A percentile compares a stretch with the other conserved stretches of the same genome.
phyloP scores from a whole-genome alignment of 1,140 invertebrate genomes.

The Megalonaias nervosa region DNA sequence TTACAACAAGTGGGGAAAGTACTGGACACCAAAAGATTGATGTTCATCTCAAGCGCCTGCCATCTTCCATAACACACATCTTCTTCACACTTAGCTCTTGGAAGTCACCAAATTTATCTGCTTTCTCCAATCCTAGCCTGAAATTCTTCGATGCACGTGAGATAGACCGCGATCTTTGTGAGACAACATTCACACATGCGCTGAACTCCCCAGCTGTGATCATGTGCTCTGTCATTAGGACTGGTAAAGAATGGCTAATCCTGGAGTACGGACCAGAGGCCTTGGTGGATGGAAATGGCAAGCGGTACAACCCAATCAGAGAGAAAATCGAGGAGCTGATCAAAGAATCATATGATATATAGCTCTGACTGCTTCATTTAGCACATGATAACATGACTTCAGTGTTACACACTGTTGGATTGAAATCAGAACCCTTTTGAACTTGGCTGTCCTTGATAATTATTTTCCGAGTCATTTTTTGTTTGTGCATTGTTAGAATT shows the following conservation, averaged over 20 bases:
- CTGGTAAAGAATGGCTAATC: slow-evolving; percentile 11
- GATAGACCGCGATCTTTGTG: slow-evolving; percentile 7
- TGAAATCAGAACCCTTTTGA: no score
- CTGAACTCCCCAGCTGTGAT: slow-evolving; percentile 16
- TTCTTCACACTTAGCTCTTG: slow-evolving; percentile 21
- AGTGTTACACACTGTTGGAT: no score
- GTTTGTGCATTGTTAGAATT: no score
- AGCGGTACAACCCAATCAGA: slow-evolving; percentile 17
- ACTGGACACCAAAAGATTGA: slow-evolving; percentile 14
- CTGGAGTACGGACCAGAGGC: slow-evolving; percentile 3
- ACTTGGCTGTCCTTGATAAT: no score
- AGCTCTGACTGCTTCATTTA: no score
- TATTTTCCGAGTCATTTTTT: no score
- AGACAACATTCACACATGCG: slow-evolving; percentile 10
- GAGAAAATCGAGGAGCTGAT: slow-evolving; percentile 5
- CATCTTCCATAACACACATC: slow-evolving; percentile 8
- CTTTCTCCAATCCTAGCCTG: slow-evolving; percentile 5
- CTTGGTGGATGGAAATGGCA: slow-evolving; percentile 11
- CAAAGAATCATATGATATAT: not conserved
- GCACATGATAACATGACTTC: no score
- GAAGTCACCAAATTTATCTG: slow-evolving; percentile 21
- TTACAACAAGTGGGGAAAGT: slow-evolving; percentile 1
- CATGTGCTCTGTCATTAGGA: slow-evolving; percentile 5
- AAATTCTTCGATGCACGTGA: slow-evolving; percentile 9
- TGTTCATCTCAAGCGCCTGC: slow-evolving; percentile 10